Evolutionary conservation across 2,797 vertebrate species (phyloP).

Genomic region (Naso thynnoides): DNA sequence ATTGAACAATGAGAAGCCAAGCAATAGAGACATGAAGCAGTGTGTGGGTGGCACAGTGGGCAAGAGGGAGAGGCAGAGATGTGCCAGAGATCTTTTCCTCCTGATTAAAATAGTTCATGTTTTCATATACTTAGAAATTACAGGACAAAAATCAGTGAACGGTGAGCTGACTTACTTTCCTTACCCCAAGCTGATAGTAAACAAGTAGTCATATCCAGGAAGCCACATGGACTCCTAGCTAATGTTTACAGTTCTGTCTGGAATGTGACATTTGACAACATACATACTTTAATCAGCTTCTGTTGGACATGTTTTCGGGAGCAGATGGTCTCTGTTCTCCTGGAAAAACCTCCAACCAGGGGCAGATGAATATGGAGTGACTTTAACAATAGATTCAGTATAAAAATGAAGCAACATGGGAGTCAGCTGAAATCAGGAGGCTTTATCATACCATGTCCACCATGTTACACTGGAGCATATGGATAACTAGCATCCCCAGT

Average conservation of each 20-base stretch:
- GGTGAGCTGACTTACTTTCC: constrained; percentile 13
- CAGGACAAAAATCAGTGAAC: constrained; percentile 16
- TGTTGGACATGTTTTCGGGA: constrained; percentile 21
- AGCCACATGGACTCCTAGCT: not conserved
- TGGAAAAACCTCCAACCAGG: constrained; percentile 12
- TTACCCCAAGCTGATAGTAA: constrained; percentile 9
- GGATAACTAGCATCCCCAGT: not conserved
- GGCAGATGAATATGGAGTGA: constrained; percentile 7
- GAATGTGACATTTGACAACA: constrained; percentile 33
- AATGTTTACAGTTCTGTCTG: constrained; percentile 6
- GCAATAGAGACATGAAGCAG: constrained; percentile 53
- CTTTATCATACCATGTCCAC: constrained; percentile 4
- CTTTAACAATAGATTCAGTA: constrained; percentile 28
- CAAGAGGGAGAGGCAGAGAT: constrained; percentile 52
- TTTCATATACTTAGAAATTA: constrained; percentile 5
- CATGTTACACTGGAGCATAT: constrained; percentile 3
- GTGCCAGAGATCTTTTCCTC: constrained; percentile 47
- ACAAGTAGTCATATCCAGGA: not conserved
- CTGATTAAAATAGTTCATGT: constrained; percentile 42
- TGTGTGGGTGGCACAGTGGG: constrained; percentile 69
- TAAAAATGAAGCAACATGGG: constrained; percentile 22
- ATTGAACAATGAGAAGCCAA: constrained; percentile 57
- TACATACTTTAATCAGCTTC: constrained; percentile 7
- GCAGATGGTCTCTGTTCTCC: constrained; percentile 25
- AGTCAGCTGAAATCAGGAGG: constrained; percentile 32